Conservation (phyloP, 2,113 vertebrate genomes). For the Thalassoma bifasciatum region DNA sequence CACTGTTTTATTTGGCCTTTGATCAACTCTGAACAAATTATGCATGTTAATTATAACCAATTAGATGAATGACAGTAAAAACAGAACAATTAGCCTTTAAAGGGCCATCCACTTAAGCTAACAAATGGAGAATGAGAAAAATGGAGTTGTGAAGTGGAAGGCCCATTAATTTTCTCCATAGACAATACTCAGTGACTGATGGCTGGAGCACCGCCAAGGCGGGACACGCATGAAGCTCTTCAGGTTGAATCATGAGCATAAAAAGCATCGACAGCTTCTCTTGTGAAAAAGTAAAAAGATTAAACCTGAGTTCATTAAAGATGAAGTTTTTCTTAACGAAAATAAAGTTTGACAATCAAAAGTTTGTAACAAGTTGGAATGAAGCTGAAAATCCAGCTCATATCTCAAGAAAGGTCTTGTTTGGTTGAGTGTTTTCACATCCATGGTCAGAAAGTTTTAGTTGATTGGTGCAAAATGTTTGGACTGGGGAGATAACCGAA, state of each 20-base stretch:
- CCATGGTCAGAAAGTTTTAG: background rate
- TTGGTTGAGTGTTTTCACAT: background rate
- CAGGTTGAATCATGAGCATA: background rate
- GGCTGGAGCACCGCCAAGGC: conserved; percentile 1
- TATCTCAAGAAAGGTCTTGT: background rate
- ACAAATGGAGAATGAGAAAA: conserved; percentile 4
- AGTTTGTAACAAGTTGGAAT: no score
- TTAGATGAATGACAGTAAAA: conserved; percentile 9
- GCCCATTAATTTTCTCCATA: background rate
- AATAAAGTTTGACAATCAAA: no score
- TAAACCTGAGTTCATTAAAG: background rate
- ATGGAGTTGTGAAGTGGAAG: conserved; percentile 5
- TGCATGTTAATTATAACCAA: conserved; percentile 2
- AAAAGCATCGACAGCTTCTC: background rate
- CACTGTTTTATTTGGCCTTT: background rate
- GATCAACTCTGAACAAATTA: background rate
- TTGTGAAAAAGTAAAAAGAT: background rate
- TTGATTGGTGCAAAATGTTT: background rate
- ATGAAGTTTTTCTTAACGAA: no score
- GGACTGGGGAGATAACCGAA: background rate
- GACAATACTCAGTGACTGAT: background rate
- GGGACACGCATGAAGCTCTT: background rate
- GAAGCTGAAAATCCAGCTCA: background rate
- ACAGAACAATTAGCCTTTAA: conserved; percentile 18
- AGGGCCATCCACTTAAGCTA: background rate